Evolutionary conservation across 2,113 vertebrate genomes (phyloP).

Genomic region (Hippocampus guttulatus): DNA sequence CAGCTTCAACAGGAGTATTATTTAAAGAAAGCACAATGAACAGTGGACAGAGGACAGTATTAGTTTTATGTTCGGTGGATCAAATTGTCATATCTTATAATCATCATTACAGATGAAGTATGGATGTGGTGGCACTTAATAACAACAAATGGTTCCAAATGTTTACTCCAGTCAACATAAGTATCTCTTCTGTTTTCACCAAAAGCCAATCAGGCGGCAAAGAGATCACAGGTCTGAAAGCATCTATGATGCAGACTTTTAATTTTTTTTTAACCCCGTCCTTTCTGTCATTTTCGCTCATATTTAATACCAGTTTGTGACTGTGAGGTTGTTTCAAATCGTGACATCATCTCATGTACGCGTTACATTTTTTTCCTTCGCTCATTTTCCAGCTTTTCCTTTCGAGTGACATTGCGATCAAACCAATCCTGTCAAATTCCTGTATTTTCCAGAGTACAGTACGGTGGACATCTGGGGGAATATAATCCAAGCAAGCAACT

Average conservation of each 20-base stretch:
- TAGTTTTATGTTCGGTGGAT: conserved; percentile 29
- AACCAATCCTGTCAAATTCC: conserved; percentile 69
- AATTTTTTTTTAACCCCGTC: conserved; percentile 14
- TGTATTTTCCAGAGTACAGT: conserved; percentile 81
- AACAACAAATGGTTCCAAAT: conserved; percentile 13
- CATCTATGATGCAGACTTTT: conserved; percentile 15
- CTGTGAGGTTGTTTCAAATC: conserved; percentile 55
- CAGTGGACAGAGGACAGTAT: conserved; percentile 45
- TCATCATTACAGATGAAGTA: conserved; percentile 12
- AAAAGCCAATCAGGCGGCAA: conserved; percentile 25
- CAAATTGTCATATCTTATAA: conserved; percentile 39
- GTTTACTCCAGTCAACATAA: conserved; percentile 6
- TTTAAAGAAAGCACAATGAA: conserved; percentile 62
- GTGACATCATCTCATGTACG: conserved; percentile 52
- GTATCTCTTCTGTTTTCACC: conserved; percentile 25
- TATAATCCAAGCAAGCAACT: conserved; percentile 85
- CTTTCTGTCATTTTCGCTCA: conserved; percentile 30
- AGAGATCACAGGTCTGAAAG: conserved; percentile 18
- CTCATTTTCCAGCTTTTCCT: conserved; percentile 40
- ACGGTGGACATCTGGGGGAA: conserved; percentile 78
- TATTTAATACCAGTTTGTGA: conserved; percentile 51
- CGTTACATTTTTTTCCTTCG: conserved; percentile 48
- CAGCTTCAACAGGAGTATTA: conserved; percentile 68
- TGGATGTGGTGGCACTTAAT: conserved; percentile 27
- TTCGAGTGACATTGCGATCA: conserved; percentile 71